Conservation (phyloP, 1,140 invertebrate genomes). For the Manduca sexta region DNA sequence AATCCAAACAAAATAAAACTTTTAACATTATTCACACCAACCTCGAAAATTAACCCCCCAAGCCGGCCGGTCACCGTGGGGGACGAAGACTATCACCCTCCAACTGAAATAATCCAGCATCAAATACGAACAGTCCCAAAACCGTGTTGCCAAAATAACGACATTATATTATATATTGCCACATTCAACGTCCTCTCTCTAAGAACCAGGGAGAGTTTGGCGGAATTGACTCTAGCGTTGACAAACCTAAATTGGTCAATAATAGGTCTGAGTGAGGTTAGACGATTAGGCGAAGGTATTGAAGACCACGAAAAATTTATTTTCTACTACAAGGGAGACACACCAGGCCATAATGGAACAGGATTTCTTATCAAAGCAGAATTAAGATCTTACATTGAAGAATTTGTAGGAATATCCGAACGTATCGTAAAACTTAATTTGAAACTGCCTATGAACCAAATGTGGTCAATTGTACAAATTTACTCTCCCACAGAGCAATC, state of each 20-base stretch:
- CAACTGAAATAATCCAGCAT: constrained; percentile 6
- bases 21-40: neutral
- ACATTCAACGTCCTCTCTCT: constrained; percentile 23
- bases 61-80: constrained; percentile 9
- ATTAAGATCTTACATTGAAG: constrained; percentile 16
- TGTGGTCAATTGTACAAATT: constrained; percentile 26
- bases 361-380: constrained; percentile 24
- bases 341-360: constrained; percentile 22
- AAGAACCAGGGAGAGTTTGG: constrained; percentile 21
- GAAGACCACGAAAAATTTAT: constrained; percentile 15
- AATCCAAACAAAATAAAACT: constrained; percentile 1
- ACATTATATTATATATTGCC: constrained; percentile 14
- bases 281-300: constrained; percentile 28
- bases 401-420: constrained; percentile 19
- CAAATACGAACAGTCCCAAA: too few species aligned
- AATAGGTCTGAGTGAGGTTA: constrained; percentile 26
- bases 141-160: too few species aligned
- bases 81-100: constrained; percentile 9
- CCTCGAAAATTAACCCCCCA: constrained; percentile 1
- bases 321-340: constrained; percentile 24
- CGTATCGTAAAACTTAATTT: constrained; percentile 14
- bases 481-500: constrained; percentile 33
- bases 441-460: constrained; percentile 12
- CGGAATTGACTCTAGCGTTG: constrained; percentile 17
- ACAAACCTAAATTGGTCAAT: constrained; percentile 24